Conservation (phyloP, 1,140 invertebrate species). For the Acromyrmex echinatior region DNA sequence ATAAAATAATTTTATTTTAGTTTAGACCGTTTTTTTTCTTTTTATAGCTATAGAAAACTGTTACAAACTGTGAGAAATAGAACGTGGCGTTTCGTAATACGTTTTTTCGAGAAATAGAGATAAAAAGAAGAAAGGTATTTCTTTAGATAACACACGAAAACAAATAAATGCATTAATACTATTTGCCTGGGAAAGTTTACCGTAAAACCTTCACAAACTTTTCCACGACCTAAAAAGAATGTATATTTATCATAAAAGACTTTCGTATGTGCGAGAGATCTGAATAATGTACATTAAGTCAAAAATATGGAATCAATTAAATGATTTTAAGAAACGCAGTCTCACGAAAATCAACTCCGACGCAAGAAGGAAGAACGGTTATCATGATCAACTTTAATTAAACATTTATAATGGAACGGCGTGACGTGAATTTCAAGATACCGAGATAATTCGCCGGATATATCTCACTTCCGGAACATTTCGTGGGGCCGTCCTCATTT, state of each 20-base stretch:
- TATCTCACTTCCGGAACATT: conserved; percentile 48
- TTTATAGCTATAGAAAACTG: not conserved
- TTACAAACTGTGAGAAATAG: conserved; percentile 14
- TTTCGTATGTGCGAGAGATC: not conserved
- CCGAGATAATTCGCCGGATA: conserved; percentile 28
- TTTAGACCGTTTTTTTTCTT: not conserved
- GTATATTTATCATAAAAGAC: conserved; percentile 7
- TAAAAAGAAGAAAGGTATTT: not conserved
- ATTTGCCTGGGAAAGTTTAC: not conserved
- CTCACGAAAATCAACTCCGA: conserved; percentile 39
- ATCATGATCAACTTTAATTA: conserved; percentile 36
- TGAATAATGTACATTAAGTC: not conserved
- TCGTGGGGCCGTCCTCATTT: conserved; percentile 8
- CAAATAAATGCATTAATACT: not conserved
- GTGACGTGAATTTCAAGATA: not conserved
- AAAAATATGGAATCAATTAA: conserved; percentile 14
- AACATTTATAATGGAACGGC: conserved; percentile 31
- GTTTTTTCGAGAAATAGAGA: not conserved
- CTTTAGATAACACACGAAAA: conserved; percentile 7
- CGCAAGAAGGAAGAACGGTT: conserved; percentile 17
- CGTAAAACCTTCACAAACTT: conserved; percentile 2
- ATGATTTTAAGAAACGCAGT: conserved; percentile 21
- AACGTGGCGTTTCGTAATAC: not conserved
- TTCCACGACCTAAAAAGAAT: conserved; percentile 1
- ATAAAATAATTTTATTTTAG: not conserved